phyloP scores from a whole-genome alignment of 2,888 invertebrate species.

The Drosophila nigricruria region DNA sequence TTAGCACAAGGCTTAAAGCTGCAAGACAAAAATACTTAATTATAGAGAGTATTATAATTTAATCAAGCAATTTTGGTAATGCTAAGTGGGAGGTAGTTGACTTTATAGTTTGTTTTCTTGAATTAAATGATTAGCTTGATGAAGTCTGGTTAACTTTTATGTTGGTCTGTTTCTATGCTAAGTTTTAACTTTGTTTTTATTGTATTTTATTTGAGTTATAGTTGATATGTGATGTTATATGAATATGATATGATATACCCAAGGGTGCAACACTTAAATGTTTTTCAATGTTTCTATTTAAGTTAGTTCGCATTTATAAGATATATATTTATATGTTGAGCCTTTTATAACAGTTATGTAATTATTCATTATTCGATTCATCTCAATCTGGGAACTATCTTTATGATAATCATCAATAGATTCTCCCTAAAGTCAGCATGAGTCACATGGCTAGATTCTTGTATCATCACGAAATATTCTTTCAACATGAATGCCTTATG shows the following conservation, averaged over 20 bases:
- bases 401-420: background rate
- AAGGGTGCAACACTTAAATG: no score
- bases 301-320: no score
- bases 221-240: no score
- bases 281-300: no score
- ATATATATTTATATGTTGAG: background rate
- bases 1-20: slow-evolving; percentile 17
- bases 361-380: no score
- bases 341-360: background rate
- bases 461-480: background rate
- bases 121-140: background rate
- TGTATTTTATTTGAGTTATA: no score
- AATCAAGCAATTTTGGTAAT: background rate
- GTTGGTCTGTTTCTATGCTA: background rate
- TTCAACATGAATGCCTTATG: background rate
- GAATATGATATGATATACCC: no score
- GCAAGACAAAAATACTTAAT: background rate
- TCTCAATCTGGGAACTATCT: background rate
- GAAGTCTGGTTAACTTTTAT: background rate
- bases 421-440: background rate
- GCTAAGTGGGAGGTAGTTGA: background rate
- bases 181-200: no score
- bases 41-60: background rate
- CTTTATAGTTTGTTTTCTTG: background rate
- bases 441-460: background rate